phyloP scores from a whole-genome alignment of 64 coral and sea anemone genomes.

The Actinia tenebrosa region DNA sequence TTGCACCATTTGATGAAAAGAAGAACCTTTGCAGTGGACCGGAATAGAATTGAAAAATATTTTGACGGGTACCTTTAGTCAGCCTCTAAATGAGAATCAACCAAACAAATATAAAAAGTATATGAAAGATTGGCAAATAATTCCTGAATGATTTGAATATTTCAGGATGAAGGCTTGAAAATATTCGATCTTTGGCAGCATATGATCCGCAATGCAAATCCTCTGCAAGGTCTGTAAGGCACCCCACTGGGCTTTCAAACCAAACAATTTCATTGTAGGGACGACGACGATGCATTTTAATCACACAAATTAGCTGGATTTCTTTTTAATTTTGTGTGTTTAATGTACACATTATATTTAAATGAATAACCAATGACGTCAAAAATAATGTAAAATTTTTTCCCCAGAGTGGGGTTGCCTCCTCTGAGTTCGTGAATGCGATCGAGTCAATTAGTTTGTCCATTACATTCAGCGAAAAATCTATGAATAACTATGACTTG shows the following conservation, averaged over 20 bases:
- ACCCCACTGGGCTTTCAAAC: background rate
- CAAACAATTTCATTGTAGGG: background rate
- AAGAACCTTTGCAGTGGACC: background rate
- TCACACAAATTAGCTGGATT: background rate
- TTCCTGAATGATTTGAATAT: background rate
- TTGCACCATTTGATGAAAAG: background rate
- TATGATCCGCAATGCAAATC: background rate
- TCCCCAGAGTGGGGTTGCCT: background rate
- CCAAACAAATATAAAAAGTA: background rate
- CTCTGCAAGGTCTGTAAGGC: background rate
- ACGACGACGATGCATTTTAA: background rate
- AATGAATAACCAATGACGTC: background rate
- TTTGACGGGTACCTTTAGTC: background rate
- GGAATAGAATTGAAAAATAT: background rate
- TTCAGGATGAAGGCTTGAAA: background rate
- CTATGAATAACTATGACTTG: too few species aligned
- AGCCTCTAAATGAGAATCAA: background rate
- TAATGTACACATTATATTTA: background rate
- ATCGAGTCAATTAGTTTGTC: background rate
- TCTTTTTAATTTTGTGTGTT: conserved; percentile 1
- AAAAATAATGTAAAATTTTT: background rate
- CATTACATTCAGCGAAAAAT: background rate
- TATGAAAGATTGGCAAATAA: background rate
- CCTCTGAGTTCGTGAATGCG: background rate
- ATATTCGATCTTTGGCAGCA: background rate